Conservation (phyloP, 2,888 invertebrate genomes). For the Calameuta idolon region DNA sequence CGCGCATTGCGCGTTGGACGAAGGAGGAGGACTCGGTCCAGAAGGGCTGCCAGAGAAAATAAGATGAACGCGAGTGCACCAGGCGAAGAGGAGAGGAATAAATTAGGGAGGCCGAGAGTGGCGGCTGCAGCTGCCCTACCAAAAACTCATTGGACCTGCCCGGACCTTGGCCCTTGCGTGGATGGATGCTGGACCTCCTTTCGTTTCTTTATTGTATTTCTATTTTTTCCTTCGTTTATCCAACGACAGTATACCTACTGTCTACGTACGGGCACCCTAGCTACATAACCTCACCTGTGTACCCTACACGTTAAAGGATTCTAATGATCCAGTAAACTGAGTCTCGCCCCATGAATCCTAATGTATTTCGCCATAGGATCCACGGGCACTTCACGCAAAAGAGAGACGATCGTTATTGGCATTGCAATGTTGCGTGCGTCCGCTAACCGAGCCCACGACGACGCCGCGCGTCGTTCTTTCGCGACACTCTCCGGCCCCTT, state of each 20-base stretch:
- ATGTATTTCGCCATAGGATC: background rate
- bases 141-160: slow-evolving; percentile 44
- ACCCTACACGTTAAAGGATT: background rate
- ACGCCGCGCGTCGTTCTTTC: background rate
- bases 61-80: slow-evolving; percentile 14
- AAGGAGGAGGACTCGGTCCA: background rate
- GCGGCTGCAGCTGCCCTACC: slow-evolving; percentile 43
- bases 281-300: background rate
- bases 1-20: background rate
- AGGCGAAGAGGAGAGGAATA: slow-evolving; percentile 25
- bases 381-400: slow-evolving; percentile 2
- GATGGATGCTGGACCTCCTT: slow-evolving; percentile 15
- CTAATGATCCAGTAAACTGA: background rate
- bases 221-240: slow-evolving; percentile 11
- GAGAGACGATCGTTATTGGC: slow-evolving; percentile 21
- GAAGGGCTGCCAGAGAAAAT: slow-evolving; percentile 15
- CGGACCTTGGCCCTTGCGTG: slow-evolving; percentile 30
- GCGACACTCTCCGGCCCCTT: background rate
- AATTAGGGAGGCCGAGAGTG: slow-evolving; percentile 34
- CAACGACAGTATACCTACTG: background rate
- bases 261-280: slow-evolving; percentile 10
- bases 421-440: slow-evolving; percentile 20
- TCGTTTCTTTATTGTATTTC: slow-evolving; percentile 19
- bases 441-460: slow-evolving; percentile 20
- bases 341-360: background rate